Conservation (phyloP, 2,797 vertebrate genomes). For the Buphagus erythrorhynchus region DNA sequence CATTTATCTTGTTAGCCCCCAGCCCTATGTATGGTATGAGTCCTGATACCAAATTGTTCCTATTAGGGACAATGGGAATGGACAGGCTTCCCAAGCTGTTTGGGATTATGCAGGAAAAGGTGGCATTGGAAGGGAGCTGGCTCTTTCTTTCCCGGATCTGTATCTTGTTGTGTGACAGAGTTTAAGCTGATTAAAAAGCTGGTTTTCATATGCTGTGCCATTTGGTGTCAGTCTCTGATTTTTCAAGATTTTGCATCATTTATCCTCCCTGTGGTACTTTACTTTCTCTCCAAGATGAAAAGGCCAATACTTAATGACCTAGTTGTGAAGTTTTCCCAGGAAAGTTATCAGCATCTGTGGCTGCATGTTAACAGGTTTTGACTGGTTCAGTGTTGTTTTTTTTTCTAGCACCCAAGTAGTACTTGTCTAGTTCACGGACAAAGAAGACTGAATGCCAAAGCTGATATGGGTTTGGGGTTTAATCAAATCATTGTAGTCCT, state of each 20-base stretch:
- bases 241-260: not conserved
- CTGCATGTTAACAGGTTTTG: not conserved
- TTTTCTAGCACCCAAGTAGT: not conserved
- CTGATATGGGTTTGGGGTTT: not conserved
- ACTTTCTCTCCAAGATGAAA: not conserved
- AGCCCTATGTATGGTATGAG: accelerated
- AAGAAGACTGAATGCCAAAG: not conserved
- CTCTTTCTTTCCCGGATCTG: not conserved
- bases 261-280: not conserved
- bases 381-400: not conserved
- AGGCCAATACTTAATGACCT: not conserved
- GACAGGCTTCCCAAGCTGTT: not conserved
- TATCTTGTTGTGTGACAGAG: not conserved
- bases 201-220: not conserved
- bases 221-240: not conserved
- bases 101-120: not conserved
- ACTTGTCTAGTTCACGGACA: not conserved
- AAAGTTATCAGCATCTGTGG: not conserved
- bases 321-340: not conserved
- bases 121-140: not conserved
- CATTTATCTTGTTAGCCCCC: not conserved
- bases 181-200: not conserved
- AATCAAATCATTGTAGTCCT: not conserved
- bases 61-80: not conserved
- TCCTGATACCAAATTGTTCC: not conserved